Percentiles rank a stretch among this genome's conserved stretches.
Conservation (phyloP, 2,888 invertebrate species). For the Crematogaster levior region DNA sequence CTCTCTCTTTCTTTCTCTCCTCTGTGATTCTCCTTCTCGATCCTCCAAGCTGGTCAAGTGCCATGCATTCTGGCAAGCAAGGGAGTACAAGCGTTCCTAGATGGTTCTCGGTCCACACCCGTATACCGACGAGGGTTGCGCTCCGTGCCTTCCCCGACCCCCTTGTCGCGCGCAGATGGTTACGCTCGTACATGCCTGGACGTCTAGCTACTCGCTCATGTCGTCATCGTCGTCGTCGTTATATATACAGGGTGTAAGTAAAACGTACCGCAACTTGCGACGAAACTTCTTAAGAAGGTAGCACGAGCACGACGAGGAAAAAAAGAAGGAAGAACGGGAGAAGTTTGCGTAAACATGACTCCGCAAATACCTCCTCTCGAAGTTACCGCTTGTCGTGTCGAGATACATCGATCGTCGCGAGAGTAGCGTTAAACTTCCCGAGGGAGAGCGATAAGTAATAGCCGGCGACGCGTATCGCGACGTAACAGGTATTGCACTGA, state of each 20-base stretch:
- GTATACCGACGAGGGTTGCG: constrained; percentile 41
- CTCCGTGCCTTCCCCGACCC: constrained; percentile 26
- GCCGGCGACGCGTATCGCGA: not conserved
- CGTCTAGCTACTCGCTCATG: constrained; percentile 53
- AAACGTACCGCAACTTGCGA: constrained; percentile 31
- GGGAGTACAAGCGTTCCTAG: constrained; percentile 62
- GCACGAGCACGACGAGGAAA: not conserved
- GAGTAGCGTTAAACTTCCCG: constrained; percentile 17
- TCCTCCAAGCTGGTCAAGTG: constrained; percentile 61
- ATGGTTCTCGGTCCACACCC: constrained; percentile 63
- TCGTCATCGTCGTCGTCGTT: constrained; percentile 29
- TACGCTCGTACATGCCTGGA: constrained; percentile 55
- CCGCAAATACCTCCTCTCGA: constrained; percentile 22
- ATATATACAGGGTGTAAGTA: constrained; percentile 41
- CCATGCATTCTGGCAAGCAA: constrained; percentile 51
- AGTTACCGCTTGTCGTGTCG: constrained; percentile 25
- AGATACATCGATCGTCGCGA: constrained; percentile 19
- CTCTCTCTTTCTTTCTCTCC: constrained; percentile 9
- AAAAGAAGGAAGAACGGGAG: not conserved
- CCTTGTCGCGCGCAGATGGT: constrained; percentile 66
- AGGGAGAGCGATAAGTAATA: not conserved
- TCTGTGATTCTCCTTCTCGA: constrained; percentile 44
- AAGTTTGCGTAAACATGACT: constrained; percentile 49
- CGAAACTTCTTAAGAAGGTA: constrained; percentile 23
- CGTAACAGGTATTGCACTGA: constrained; percentile 13